phyloP scores from a whole-genome alignment of 2,888 invertebrate genomes.

The Dynastes grantii region DNA sequence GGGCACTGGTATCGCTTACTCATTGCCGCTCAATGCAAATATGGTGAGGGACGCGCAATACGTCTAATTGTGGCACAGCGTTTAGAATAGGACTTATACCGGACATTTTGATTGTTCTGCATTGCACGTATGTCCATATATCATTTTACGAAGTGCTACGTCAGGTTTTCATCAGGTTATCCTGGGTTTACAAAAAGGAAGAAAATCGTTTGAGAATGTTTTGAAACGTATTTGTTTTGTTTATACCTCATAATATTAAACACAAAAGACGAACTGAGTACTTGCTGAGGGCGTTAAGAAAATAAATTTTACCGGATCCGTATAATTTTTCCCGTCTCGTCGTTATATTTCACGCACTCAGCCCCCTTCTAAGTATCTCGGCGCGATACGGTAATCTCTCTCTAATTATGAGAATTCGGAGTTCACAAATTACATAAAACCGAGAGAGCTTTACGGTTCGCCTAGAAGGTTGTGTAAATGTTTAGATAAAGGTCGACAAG shows the following conservation, averaged over 20 bases:
- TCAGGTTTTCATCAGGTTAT: background rate
- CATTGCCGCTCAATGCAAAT: no score
- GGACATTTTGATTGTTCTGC: no score
- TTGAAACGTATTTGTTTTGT: slow-evolving; percentile 25
- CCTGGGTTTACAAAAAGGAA: background rate
- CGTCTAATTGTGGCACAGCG: no score
- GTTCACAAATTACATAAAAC: background rate
- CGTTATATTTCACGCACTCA: slow-evolving; percentile 12
- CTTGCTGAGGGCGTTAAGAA: slow-evolving; percentile 23
- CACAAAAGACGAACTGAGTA: slow-evolving; percentile 10
- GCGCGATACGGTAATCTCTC: background rate
- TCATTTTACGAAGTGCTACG: background rate
- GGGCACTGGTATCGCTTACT: no score
- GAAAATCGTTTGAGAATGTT: slow-evolving; percentile 11
- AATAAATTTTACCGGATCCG: slow-evolving; percentile 24
- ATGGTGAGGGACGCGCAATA: no score
- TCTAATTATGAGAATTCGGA: slow-evolving; percentile 13
- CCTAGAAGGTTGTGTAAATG: background rate
- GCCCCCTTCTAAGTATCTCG: background rate
- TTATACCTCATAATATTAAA: slow-evolving; percentile 14
- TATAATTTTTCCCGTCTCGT: slow-evolving; percentile 16
- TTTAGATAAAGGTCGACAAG: slow-evolving; percentile 5
- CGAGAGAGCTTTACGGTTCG: no score
- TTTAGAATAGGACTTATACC: no score
- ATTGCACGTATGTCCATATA: background rate